These are phyloP conservation scores for Phyllostomus discolor DNA, from an alignment of 2,113 vertebrate genomes.

Conservation along the genomic window DNA sequence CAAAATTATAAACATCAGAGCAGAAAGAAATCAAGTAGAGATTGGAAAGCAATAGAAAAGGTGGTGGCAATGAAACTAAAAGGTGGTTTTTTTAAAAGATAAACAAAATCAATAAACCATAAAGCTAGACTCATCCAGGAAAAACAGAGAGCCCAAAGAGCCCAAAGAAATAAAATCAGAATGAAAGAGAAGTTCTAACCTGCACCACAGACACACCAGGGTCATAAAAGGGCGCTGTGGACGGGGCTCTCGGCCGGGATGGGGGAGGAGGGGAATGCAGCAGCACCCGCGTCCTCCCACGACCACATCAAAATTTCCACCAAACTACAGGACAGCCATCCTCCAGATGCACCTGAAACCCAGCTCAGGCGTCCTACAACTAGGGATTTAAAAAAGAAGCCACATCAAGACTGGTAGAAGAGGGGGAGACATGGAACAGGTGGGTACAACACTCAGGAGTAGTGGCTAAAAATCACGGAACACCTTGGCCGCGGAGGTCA, in stretches of 20 bases:
- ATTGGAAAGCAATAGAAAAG: not conserved
- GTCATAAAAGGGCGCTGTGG: not conserved
- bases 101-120: not conserved
- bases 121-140: not conserved
- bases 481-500: too few species aligned
- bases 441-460: too few species aligned
- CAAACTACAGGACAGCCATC: too few species aligned
- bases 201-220: not conserved
- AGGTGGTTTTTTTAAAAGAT: not conserved
- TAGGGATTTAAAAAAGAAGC: too few species aligned
- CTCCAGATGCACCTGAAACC: too few species aligned
- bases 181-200: not conserved
- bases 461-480: too few species aligned
- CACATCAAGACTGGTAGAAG: too few species aligned
- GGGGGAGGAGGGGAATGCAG: too few species aligned
- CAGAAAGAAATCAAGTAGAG: not conserved
- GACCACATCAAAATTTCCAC: not conserved
- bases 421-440: too few species aligned
- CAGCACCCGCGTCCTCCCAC: too few species aligned
- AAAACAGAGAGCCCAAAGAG: not conserved
- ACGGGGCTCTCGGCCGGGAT: too few species aligned
- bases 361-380: too few species aligned
- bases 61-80: not conserved
- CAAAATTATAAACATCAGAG: not conserved
- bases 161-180: not conserved